phyloP scores from a whole-genome alignment of 2,888 invertebrate genomes.

The Ormyrus rosae region DNA sequence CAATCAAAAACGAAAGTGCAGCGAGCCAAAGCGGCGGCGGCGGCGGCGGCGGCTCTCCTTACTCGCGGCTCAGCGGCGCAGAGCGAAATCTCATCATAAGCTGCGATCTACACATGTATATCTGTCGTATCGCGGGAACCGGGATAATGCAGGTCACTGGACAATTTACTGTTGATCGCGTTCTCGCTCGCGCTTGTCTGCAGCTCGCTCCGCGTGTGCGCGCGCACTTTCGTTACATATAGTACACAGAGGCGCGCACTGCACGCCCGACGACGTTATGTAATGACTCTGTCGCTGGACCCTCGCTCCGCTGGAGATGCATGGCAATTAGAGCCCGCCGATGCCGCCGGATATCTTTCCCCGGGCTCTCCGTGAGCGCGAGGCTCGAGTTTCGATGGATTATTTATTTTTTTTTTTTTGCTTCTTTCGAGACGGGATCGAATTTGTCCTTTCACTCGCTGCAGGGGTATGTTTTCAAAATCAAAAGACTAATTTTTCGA shows the following conservation, averaged over 20 bases:
- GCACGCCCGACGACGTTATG: constrained; percentile 21
- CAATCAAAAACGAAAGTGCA: too few species aligned
- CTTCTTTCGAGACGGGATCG: background rate
- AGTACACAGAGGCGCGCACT: background rate
- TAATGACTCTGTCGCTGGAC: constrained; percentile 22
- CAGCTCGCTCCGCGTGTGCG: background rate
- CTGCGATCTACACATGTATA: constrained; percentile 14
- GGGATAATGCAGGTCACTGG: constrained; percentile 54
- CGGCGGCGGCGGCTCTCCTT: background rate
- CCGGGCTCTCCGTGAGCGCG: background rate
- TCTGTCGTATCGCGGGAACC: background rate
- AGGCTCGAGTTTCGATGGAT: too few species aligned
- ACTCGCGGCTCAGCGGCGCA: background rate
- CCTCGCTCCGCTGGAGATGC: constrained; percentile 7
- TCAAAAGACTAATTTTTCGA: too few species aligned
- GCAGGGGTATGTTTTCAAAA: too few species aligned
- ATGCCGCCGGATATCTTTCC: constrained; percentile 35
- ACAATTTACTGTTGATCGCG: constrained; percentile 55
- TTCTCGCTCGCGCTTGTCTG: constrained; percentile 32
- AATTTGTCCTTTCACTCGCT: constrained; percentile 8
- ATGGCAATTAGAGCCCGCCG: constrained; percentile 48
- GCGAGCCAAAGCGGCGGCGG: too few species aligned
- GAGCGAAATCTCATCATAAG: constrained; percentile 22
- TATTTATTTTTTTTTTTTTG: background rate
- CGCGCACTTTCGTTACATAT: constrained; percentile 33